Evolutionary conservation across 2,113 vertebrate species (phyloP).

Genomic region (Lamprotornis superbus): DNA sequence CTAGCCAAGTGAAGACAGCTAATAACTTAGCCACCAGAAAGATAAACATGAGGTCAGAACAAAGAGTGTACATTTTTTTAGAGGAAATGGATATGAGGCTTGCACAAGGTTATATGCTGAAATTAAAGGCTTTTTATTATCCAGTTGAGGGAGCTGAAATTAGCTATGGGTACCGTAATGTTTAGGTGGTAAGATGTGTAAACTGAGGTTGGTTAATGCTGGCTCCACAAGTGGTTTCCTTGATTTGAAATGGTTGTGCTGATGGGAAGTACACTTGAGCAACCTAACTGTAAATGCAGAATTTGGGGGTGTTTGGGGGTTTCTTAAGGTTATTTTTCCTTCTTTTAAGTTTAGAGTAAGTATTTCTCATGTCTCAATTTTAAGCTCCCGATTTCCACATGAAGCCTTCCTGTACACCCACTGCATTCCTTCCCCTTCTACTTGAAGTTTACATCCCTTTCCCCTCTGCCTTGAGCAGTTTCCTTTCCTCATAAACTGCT

Average conservation of each 20-base stretch:
- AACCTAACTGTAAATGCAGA: constrained; percentile 22
- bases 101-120: not conserved
- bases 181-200: constrained; percentile 20
- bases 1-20: constrained; percentile 45
- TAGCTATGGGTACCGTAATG: not conserved
- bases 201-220: constrained; percentile 25
- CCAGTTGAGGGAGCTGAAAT: not conserved
- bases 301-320: not conserved
- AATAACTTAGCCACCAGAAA: constrained; percentile 59
- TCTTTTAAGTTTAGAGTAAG: not conserved
- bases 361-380: not conserved
- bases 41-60: constrained; percentile 54
- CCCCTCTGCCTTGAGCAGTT: not conserved
- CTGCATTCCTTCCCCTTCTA: not conserved
- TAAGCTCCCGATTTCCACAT: not conserved
- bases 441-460: not conserved
- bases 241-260: constrained; percentile 15
- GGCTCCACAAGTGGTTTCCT: constrained; percentile 13
- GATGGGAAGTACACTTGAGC: constrained; percentile 30
- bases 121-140: constrained; percentile 39
- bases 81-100: constrained; percentile 1
- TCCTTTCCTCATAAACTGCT: not conserved
- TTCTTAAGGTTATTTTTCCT: not conserved
- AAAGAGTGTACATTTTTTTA: not conserved
- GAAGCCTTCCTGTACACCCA: not conserved